A percentile compares a stretch with the other conserved stretches of the same genome.
phyloP scores from a whole-genome alignment of 2,888 invertebrate genomes.

The Synanthedon tipuliformis region DNA sequence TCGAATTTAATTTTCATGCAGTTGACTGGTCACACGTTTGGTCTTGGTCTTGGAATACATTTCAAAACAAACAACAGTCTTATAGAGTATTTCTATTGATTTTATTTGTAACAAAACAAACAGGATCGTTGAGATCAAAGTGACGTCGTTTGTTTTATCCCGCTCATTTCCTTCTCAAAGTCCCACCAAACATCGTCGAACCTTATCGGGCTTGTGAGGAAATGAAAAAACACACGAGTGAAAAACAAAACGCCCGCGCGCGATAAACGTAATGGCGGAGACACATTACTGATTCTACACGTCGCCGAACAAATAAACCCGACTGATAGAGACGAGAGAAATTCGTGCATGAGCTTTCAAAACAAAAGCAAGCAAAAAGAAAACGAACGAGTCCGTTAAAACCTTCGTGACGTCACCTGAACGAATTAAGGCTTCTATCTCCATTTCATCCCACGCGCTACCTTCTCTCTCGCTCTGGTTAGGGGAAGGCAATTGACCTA shows the following conservation, averaged over 20 bases:
- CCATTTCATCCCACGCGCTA: conserved; percentile 1
- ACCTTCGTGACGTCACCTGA: conserved; percentile 62
- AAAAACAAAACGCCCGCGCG: conserved; percentile 13
- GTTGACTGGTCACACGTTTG: too few species aligned
- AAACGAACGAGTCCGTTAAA: conserved; percentile 49
- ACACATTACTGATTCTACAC: conserved; percentile 31
- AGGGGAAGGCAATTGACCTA: conserved; percentile 64
- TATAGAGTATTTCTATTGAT: conserved; percentile 16
- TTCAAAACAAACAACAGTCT: conserved; percentile 14
- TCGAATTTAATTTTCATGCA: too few species aligned
- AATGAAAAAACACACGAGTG: conserved; percentile 11
- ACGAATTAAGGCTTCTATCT: conserved; percentile 52
- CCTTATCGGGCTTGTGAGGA: conserved; percentile 9
- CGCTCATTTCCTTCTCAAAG: conserved; percentile 30
- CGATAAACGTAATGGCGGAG: conserved; percentile 18
- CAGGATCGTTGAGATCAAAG: conserved; percentile 29
- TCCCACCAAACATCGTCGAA: conserved; percentile 10
- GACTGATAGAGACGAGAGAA: conserved; percentile 19
- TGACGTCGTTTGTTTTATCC: conserved; percentile 28
- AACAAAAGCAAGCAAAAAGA: conserved; percentile 51
- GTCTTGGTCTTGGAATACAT: too few species aligned
- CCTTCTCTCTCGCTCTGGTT: conserved; percentile 33
- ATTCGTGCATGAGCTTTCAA: conserved; percentile 21
- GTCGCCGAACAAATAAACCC: conserved; percentile 24
- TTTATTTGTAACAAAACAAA: conserved; percentile 27